These are phyloP conservation scores for Heliconius erato DNA, from an alignment of 2,888 invertebrate genomes.

Conservation along the genomic window DNA sequence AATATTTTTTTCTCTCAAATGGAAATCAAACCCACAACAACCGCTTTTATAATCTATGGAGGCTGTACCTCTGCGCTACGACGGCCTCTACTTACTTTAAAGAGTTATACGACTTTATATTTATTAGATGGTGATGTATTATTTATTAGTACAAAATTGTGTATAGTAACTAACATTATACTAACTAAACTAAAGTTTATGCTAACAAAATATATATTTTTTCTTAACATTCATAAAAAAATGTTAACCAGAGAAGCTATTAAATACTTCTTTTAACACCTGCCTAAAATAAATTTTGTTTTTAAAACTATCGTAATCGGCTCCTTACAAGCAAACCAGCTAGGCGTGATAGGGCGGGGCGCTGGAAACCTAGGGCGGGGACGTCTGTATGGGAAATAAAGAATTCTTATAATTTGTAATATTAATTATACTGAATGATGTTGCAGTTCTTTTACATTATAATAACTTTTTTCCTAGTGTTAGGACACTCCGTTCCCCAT, in stretches of 20 bases:
- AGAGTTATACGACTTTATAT: no score
- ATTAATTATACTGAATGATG: conserved; percentile 63
- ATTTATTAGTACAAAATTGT: no score
- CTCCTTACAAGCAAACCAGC: conserved; percentile 23
- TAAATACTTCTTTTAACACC: conserved; percentile 30
- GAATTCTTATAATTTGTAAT: conserved; percentile 67
- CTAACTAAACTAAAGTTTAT: no score
- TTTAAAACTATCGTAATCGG: conserved; percentile 3
- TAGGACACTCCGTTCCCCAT: no score
- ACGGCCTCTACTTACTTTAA: no score
- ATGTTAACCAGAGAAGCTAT: not conserved
- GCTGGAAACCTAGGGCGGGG: conserved; percentile 66
- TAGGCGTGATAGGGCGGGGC: conserved; percentile 79
- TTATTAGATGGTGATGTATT: no score
- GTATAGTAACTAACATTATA: no score
- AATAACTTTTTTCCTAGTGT: not conserved
- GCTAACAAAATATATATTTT: not conserved
- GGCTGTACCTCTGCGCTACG: no score
- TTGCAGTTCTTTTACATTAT: conserved; percentile 45
- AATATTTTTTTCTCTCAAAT: no score
- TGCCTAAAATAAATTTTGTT: conserved; percentile 22
- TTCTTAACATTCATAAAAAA: not conserved
- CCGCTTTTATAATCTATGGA: no score
- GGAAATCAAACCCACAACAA: no score
- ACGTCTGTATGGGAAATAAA: conserved; percentile 55